Base-by-base conservation (phyloP, 2,797 vertebrate species). In the Glyptemys insculpta region DNA sequence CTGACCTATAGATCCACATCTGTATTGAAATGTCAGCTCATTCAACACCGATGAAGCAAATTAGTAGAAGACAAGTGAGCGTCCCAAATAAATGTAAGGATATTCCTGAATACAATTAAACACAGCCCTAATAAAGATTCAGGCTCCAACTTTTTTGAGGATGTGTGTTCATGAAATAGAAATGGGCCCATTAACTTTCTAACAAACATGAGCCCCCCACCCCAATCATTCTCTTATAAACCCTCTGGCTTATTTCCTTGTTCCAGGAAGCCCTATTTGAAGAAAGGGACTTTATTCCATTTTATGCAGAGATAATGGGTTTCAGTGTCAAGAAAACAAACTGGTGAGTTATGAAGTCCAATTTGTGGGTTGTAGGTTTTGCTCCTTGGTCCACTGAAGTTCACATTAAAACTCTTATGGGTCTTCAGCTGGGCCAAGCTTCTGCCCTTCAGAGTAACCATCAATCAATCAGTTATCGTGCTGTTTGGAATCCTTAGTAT, bases 91-190 rank as follows among this genome's bases (percentile, higher is more conserved):
- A 90, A 83, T 1, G 56, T 85, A 76, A 94, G 80, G 83, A 59
- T 56, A 72, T 72, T 94, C 94, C 93, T 90, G 86, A 89, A 89
- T 93, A 88, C 82, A 94, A 94, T 92, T 84, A 92, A 96, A 90
- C 78, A 6, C 89, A 94, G 93, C 85, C 92, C 10, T 76, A 74
- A n/a, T 86, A 94, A 93, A 89, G 82, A 93, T 1, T 18, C 90
- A 88, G 83, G 76, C 94, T 94, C 85, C 62, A 92, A 16, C 74
- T 80, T 29, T 41, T 21, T 74, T 54, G 72, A 54, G 15, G 25
- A 29, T 15, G 14, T 54, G n/a, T 56, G 78, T 27, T 91, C 92
- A 95, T 74, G n/a, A 95, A 79, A 91, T 37, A 93, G 94, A 92
- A 56, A 41, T 50, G 57, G 81, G 79, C 78, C 85, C 49, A 11